These are phyloP conservation scores for Pimpla rufipes DNA, from an alignment of 2,888 invertebrate species.

Conservation along the genomic window DNA sequence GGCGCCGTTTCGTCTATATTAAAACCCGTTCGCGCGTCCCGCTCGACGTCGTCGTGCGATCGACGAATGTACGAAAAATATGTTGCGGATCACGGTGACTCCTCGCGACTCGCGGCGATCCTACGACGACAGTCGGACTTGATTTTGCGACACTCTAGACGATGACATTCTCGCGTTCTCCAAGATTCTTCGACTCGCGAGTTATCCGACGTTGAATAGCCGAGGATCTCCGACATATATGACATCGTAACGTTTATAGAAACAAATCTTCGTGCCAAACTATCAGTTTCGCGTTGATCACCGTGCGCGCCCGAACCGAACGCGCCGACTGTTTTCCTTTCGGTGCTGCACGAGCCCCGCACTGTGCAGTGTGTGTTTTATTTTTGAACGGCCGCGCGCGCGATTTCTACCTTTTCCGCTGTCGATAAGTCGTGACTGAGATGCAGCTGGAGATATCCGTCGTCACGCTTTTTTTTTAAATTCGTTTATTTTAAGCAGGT, in stretches of 20 bases:
- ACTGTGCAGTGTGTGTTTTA: neutral
- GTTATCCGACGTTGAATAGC: neutral
- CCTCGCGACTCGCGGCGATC: neutral
- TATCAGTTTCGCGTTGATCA: neutral
- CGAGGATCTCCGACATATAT: neutral
- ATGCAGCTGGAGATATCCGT: no score
- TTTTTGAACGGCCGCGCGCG: neutral
- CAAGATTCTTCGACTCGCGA: slow-evolving; percentile 1
- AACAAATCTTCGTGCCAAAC: neutral
- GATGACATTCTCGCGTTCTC: neutral
- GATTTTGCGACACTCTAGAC: neutral
- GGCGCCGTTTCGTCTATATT: slow-evolving; percentile 27
- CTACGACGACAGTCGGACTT: neutral
- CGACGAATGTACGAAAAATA: neutral
- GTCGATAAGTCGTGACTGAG: slow-evolving; percentile 8
- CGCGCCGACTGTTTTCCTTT: slow-evolving; percentile 5
- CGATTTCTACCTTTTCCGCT: neutral
- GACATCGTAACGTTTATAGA: slow-evolving; percentile 5
- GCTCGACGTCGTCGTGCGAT: slow-evolving; percentile 12
- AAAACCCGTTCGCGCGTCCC: slow-evolving; percentile 31
- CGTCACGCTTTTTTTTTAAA: no score
- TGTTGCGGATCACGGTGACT: slow-evolving; percentile 6
- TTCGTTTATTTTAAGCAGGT: no score
- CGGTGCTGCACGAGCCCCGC: no score
- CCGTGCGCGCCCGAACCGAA: neutral